Evolutionary conservation across 2,113 vertebrate genomes (phyloP).

Genomic region (Pangasianodon gigas): DNA sequence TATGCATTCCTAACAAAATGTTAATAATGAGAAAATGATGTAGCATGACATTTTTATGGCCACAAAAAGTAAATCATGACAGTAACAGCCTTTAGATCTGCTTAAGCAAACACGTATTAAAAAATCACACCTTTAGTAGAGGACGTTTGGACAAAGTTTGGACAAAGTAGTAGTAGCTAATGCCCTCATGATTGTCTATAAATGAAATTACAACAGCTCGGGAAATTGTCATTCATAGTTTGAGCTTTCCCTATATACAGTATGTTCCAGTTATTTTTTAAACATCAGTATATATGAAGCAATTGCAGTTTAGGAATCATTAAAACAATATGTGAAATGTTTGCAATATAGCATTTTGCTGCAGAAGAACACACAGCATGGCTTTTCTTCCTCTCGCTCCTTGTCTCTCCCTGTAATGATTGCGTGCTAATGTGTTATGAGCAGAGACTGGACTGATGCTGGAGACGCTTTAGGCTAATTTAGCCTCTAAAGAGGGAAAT

Average conservation of each 20-base stretch:
- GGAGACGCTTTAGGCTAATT: conserved; percentile 50
- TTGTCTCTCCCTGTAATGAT: conserved; percentile 10
- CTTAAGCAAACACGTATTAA: background rate
- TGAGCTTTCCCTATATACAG: background rate
- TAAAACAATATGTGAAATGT: background rate
- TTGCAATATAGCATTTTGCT: background rate
- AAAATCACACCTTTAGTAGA: background rate
- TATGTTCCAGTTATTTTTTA: background rate
- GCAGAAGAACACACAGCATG: background rate
- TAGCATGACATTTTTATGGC: background rate
- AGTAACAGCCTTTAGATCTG: background rate
- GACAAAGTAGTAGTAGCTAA: background rate
- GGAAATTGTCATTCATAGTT: background rate
- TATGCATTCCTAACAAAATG: background rate
- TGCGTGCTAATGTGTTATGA: conserved; percentile 45
- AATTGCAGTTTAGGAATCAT: background rate
- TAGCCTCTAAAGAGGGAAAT: conserved; percentile 39
- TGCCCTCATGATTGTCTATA: background rate
- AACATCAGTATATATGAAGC: background rate
- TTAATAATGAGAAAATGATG: background rate
- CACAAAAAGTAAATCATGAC: background rate
- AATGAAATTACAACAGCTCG: background rate
- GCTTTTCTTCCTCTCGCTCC: background rate
- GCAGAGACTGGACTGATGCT: conserved; percentile 26
- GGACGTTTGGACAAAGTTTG: background rate